Conservation (phyloP, 2,888 invertebrate genomes). For the Ptilodon capucinus region DNA sequence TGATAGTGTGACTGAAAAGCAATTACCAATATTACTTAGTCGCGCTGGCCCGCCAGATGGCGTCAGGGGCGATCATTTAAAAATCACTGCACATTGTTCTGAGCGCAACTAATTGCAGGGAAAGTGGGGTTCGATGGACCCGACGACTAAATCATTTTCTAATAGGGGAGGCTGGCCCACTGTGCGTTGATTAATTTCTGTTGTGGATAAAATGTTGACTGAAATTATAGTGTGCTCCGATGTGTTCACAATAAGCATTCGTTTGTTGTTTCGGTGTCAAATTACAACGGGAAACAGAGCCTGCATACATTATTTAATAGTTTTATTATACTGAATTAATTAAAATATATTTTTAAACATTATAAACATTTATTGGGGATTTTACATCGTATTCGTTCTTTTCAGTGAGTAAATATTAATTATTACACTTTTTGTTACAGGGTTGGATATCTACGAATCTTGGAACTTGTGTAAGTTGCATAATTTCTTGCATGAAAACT, state of each 20-base stretch:
- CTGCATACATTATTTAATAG: too few species aligned
- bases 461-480: neutral
- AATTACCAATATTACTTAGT: constrained; percentile 76
- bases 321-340: too few species aligned
- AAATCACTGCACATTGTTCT: constrained; percentile 82
- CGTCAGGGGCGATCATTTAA: constrained; percentile 74
- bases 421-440: constrained; percentile 9
- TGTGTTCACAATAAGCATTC: neutral
- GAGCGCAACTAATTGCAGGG: constrained; percentile 80
- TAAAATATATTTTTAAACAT: too few species aligned
- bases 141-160: constrained; percentile 71
- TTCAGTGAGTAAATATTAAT: too few species aligned
- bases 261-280: neutral
- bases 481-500: too few species aligned
- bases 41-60: constrained; percentile 69
- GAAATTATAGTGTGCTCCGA: constrained; percentile 6
- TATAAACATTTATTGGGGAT: too few species aligned
- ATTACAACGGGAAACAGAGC: neutral
- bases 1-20: constrained; percentile 49
- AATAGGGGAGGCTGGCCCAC: constrained; percentile 55
- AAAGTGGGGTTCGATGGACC: constrained; percentile 77
- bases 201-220: constrained; percentile 14
- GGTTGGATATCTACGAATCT: constrained; percentile 9
- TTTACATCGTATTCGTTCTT: too few species aligned
- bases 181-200: constrained; percentile 44